phyloP scores from a whole-genome alignment of 2,113 vertebrate species.

The Circaetus gallicus region DNA sequence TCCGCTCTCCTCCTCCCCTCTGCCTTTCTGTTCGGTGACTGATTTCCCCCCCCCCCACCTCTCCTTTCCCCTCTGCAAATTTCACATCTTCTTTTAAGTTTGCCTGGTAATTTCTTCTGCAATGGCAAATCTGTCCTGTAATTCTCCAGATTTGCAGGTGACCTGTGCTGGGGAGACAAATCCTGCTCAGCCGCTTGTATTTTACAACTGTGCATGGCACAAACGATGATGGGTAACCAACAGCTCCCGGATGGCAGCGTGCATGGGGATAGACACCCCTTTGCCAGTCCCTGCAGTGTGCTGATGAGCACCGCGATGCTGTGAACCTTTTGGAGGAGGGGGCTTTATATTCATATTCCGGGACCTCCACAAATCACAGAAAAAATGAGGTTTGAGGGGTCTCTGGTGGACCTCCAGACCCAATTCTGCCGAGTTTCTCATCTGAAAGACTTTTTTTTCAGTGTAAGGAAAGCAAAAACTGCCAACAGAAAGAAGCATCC shows the following conservation, averaged over 20 bases:
- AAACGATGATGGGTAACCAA: fast-evolving
- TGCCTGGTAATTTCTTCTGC: neutral
- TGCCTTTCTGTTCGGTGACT: neutral
- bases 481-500: neutral
- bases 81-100: neutral
- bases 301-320: neutral
- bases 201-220: too few species aligned
- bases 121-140: neutral
- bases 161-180: neutral
- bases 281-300: neutral
- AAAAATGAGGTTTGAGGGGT: neutral
- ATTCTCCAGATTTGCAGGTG: neutral
- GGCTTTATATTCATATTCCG: fast-evolving
- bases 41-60: neutral
- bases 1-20: neutral
- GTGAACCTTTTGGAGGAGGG: neutral
- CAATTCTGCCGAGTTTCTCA: neutral
- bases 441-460: neutral
- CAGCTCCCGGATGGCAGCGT: fast-evolving
- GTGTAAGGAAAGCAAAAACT: neutral
- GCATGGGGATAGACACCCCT: neutral
- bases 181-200: fast-evolving
- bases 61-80: neutral
- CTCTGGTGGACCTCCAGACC: neutral
- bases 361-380: neutral